A percentile compares a stretch with the other conserved stretches of the same genome.
phyloP scores from a whole-genome alignment of 2,888 invertebrate genomes.

The Chymomyza caudatula region DNA sequence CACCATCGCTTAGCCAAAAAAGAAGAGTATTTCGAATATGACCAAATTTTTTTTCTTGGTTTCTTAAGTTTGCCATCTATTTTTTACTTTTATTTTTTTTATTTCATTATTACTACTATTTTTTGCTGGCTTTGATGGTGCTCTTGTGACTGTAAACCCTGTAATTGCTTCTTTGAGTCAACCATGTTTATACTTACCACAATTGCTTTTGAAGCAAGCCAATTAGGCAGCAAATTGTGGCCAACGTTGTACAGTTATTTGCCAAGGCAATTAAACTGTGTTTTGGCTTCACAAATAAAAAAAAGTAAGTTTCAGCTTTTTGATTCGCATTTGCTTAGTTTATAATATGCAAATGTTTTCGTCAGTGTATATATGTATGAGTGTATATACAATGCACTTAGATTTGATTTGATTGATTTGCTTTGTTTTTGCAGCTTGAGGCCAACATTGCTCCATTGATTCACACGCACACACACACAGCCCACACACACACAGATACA shows the following conservation, averaged over 20 bases:
- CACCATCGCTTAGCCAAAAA: too few relatives aligned
- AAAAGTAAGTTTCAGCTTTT: neutral
- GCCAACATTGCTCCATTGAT: neutral
- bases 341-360: too few relatives aligned
- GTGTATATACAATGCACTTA: constrained; percentile 8
- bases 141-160: neutral
- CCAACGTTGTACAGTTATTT: neutral
- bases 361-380: constrained; percentile 10
- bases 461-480: neutral
- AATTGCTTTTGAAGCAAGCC: constrained; percentile 19
- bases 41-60: too few relatives aligned
- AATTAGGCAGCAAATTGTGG: constrained; percentile 44
- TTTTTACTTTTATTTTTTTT: neutral
- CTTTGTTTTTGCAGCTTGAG: neutral
- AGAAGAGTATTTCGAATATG: too few relatives aligned
- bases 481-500: constrained; percentile 8
- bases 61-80: neutral
- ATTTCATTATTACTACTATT: constrained; percentile 14
- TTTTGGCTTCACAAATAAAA: neutral
- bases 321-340: neutral
- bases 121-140: constrained; percentile 9
- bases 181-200: neutral
- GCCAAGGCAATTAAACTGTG: neutral
- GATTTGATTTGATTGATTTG: constrained; percentile 61
- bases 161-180: constrained; percentile 3